Evolutionary conservation across 2,888 invertebrate genomes (phyloP).

Genomic region (Zele albiditarsus): DNA sequence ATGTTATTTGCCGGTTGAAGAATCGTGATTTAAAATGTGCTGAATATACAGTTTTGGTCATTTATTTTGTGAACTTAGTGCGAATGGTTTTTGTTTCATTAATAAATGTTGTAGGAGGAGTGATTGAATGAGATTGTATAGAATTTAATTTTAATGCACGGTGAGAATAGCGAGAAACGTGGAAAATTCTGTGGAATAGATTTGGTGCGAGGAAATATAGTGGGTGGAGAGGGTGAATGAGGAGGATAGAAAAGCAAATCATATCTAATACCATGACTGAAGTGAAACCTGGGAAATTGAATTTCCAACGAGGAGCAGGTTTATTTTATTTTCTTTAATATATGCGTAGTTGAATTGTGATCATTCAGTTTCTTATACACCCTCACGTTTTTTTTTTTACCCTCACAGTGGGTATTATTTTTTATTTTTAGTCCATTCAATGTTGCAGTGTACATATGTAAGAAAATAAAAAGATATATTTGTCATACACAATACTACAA

Average conservation of each 20-base stretch:
- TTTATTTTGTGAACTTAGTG: too few relatives aligned
- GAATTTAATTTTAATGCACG: not conserved
- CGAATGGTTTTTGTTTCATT: too few relatives aligned
- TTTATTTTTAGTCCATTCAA: too few relatives aligned
- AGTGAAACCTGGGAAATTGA: constrained; percentile 9
- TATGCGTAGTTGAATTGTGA: not conserved
- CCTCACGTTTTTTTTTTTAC: too few relatives aligned
- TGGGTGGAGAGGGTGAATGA: not conserved
- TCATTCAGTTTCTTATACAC: too few relatives aligned
- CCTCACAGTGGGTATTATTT: not conserved
- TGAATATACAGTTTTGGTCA: too few relatives aligned
- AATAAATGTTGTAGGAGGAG: too few relatives aligned
- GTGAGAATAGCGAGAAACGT: not conserved
- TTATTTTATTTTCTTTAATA: not conserved
- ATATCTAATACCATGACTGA: not conserved
- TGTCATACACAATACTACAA: too few relatives aligned
- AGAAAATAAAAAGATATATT: too few relatives aligned
- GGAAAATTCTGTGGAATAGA: not conserved
- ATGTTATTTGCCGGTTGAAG: too few relatives aligned
- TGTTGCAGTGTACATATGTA: too few relatives aligned
- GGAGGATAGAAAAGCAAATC: not conserved
- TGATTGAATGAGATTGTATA: not conserved
- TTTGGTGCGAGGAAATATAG: not conserved
- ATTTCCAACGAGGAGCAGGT: not conserved
- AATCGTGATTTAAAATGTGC: too few relatives aligned